Evolutionary conservation across 2,888 invertebrate species (phyloP).

Genomic region (Tinea pellionella): DNA sequence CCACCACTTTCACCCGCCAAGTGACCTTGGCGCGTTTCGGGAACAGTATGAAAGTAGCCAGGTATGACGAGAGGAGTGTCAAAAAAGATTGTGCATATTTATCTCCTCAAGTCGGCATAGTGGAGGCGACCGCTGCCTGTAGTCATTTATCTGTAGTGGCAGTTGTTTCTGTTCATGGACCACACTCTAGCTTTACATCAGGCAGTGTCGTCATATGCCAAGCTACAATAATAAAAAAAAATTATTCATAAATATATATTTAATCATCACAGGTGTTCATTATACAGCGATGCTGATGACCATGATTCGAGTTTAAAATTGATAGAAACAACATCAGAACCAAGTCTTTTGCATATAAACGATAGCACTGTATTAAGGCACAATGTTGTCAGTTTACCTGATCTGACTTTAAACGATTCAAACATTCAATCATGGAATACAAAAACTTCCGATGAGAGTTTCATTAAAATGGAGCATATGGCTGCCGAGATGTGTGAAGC

Average conservation of each 20-base stretch:
- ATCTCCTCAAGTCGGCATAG: too few relatives aligned
- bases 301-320: slow-evolving; percentile 33
- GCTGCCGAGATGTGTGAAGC: slow-evolving; percentile 29
- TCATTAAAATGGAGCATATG: slow-evolving; percentile 38
- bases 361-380: slow-evolving; percentile 13
- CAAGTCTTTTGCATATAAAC: slow-evolving; percentile 27
- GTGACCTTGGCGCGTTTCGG: too few relatives aligned
- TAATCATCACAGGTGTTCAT: background rate
- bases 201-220: too few relatives aligned
- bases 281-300: background rate
- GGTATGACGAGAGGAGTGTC: too few relatives aligned
- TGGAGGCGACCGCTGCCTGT: too few relatives aligned
- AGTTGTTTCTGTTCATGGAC: too few relatives aligned
- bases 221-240: too few relatives aligned
- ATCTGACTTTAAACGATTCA: slow-evolving; percentile 13
- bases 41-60: too few relatives aligned
- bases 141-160: too few relatives aligned
- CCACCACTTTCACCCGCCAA: too few relatives aligned
- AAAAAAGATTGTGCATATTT: too few relatives aligned
- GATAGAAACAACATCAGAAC: slow-evolving; percentile 44
- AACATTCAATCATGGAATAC: slow-evolving; percentile 21
- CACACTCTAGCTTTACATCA: too few relatives aligned
- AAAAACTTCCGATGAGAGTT: slow-evolving; percentile 35
- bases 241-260: background rate
- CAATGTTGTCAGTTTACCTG: background rate